Conservation (phyloP, 2,888 invertebrate genomes). For the Hyles lineata region DNA sequence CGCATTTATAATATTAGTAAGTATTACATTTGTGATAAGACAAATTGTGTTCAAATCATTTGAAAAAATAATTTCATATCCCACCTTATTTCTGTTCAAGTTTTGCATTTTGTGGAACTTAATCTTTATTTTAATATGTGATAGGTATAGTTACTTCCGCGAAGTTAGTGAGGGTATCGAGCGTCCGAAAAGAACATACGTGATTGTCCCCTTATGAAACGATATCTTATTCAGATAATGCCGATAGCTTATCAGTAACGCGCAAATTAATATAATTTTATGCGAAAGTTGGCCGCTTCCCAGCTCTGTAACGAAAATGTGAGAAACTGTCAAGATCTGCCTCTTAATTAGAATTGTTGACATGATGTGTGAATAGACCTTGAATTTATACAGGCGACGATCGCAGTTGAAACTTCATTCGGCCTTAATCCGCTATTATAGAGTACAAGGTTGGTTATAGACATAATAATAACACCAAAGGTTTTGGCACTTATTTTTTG, state of each 20-base stretch:
- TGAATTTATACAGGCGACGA: conserved; percentile 28
- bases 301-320: conserved; percentile 14
- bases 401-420: conserved; percentile 30
- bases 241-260: conserved; percentile 12
- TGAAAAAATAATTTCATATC: no score
- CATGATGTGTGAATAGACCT: conserved; percentile 27
- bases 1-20: no score
- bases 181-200: not conserved
- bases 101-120: not conserved
- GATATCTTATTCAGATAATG: not conserved
- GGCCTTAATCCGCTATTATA: conserved; percentile 45
- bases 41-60: no score
- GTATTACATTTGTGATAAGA: no score
- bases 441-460: conserved; percentile 21
- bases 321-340: not conserved
- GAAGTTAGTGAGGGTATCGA: not conserved
- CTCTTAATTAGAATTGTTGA: conserved; percentile 1
- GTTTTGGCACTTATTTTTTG: not conserved
- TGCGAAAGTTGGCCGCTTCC: not conserved
- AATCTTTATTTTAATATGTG: not conserved
- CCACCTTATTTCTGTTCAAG: no score
- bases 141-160: not conserved
- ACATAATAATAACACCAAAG: not conserved
- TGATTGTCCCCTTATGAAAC: not conserved
- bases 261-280: not conserved